These are phyloP conservation scores for Takifugu bimaculatus DNA, from an alignment of 2,113 vertebrate species.

Conservation along the genomic window DNA sequence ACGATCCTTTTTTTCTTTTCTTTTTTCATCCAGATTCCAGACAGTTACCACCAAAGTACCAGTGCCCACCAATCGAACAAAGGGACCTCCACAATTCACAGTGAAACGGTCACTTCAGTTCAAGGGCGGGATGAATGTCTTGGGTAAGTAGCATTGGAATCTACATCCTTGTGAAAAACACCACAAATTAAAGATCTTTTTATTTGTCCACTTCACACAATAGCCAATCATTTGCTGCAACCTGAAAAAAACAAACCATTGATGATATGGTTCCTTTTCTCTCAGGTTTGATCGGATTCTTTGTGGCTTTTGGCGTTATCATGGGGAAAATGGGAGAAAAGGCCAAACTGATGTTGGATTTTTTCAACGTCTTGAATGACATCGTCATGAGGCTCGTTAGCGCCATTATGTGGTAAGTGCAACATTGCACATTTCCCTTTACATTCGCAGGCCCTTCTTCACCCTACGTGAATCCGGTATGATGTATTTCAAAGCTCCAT, in stretches of 20 bases:
- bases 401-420: constrained; percentile 97
- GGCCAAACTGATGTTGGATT: constrained; percentile 96
- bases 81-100: constrained; percentile 74
- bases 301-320: constrained; percentile 94
- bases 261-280: neutral
- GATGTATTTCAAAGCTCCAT: too few species aligned
- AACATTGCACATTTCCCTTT: too few species aligned
- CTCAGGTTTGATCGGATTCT: constrained; percentile 94
- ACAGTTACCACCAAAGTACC: constrained; percentile 88
- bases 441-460: too few species aligned
- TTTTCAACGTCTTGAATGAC: constrained; percentile 97
- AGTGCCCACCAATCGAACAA: constrained; percentile 83
- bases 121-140: constrained; percentile 97
- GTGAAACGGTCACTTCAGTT: constrained; percentile 91
- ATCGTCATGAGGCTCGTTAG: constrained; percentile 95
- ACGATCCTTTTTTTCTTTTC: constrained; percentile 10
- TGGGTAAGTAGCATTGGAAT: constrained; percentile 75
- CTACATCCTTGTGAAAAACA: too few species aligned
- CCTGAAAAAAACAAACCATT: neutral
- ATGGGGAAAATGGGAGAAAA: constrained; percentile 99
- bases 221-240: neutral
- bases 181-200: neutral
- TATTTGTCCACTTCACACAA: neutral
- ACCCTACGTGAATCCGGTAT: too few species aligned
- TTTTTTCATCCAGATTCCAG: constrained; percentile 83